These are phyloP conservation scores for Centropus bengalensis DNA, from an alignment of 2,113 vertebrate genomes.

Conservation along the genomic window DNA sequence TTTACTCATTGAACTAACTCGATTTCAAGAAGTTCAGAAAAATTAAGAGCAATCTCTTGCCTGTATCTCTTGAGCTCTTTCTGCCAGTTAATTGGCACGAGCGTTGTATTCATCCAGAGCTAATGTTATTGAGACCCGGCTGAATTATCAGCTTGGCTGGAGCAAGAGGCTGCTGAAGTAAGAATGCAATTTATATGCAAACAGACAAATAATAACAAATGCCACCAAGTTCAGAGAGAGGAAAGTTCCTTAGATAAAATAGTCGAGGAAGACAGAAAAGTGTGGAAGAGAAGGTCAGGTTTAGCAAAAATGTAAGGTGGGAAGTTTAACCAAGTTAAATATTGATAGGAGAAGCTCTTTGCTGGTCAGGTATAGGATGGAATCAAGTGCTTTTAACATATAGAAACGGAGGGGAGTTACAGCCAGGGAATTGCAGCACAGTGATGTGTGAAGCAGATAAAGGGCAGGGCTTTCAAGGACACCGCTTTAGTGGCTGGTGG, in stretches of 20 bases:
- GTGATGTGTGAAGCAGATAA: not conserved
- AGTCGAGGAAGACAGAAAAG: not conserved
- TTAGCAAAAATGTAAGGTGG: not conserved
- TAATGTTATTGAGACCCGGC: not conserved
- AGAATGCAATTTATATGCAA: not conserved
- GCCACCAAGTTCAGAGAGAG: not conserved
- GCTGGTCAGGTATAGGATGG: not conserved
- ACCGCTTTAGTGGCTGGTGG: not conserved
- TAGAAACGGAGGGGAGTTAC: not conserved
- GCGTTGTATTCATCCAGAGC: not conserved
- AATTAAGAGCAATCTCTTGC: not conserved
- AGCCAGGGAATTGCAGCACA: not conserved
- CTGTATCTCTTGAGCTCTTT: not conserved
- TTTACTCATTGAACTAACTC: not conserved
- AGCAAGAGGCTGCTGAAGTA: not conserved
- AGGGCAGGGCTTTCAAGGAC: not conserved
- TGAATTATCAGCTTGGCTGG: conserved; percentile 23
- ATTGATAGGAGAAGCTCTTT: not conserved
- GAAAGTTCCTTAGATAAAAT: not conserved
- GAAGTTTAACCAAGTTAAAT: not conserved
- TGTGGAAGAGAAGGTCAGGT: not conserved
- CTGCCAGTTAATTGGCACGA: conserved; percentile 4
- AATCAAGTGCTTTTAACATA: not conserved
- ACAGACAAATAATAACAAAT: not conserved
- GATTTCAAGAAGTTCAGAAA: not conserved